Conservation (phyloP, 2,888 invertebrate genomes). For the Megalurothrips usitatus region DNA sequence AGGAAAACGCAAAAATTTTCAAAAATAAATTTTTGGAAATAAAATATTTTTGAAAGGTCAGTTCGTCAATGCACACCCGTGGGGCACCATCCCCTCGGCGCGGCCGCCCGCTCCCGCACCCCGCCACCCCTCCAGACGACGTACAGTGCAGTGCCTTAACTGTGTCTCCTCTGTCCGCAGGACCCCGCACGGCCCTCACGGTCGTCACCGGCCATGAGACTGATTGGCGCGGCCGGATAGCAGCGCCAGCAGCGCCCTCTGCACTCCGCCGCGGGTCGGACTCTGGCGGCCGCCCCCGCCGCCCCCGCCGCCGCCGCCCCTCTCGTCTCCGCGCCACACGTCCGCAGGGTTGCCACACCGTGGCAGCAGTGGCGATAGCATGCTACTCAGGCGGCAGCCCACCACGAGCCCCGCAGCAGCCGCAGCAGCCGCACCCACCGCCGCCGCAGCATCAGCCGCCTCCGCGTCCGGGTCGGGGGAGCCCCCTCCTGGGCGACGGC, state of each 20-base stretch:
- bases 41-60: too few species aligned
- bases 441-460: neutral
- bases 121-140: too few species aligned
- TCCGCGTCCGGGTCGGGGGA: neutral
- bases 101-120: neutral
- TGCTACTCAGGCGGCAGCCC: conserved; percentile 21
- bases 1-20: too few species aligned
- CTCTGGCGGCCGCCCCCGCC: neutral
- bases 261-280: neutral
- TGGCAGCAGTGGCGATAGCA: conserved; percentile 21
- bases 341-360: conserved; percentile 14
- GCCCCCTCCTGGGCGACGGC: neutral
- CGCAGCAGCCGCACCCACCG: neutral
- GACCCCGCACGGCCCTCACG: neutral
- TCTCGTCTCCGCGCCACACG: conserved; percentile 1
- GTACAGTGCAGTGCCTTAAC: neutral
- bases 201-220: neutral
- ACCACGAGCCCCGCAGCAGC: neutral
- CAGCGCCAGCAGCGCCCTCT: neutral
- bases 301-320: neutral
- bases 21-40: too few species aligned
- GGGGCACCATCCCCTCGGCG: neutral
- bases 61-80: too few species aligned
- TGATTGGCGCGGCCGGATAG: too few species aligned
- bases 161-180: neutral